Evolutionary conservation across 2,113 vertebrate genomes (phyloP).

Genomic region (Zosterops pallidus): DNA sequence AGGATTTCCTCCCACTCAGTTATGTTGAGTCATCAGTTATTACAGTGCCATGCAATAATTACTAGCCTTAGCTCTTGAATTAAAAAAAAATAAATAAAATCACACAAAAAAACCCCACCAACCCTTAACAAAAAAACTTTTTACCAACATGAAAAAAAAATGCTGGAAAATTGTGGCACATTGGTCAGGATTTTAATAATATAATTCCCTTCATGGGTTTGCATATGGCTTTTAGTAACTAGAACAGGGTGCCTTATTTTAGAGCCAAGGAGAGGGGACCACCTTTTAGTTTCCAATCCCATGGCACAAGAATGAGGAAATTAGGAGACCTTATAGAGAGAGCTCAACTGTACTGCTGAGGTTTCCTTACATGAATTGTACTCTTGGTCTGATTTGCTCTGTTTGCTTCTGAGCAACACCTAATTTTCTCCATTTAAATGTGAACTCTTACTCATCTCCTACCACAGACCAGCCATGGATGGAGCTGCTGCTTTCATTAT

Average conservation of each 20-base stretch:
- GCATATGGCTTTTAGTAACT: not conserved
- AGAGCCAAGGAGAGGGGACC: not conserved
- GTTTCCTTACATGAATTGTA: slow-evolving; percentile 24
- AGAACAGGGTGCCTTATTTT: not conserved
- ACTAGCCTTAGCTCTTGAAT: not conserved
- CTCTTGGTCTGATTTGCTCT: slow-evolving; percentile 31
- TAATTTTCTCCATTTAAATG: slow-evolving; percentile 38
- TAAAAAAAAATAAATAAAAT: not conserved
- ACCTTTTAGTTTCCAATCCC: not conserved
- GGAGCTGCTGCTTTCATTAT: slow-evolving; percentile 66
- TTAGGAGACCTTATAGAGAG: slow-evolving; percentile 15
- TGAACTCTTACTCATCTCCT: slow-evolving; percentile 24
- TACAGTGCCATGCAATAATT: not conserved
- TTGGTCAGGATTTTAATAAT: not conserved
- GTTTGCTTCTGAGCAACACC: slow-evolving; percentile 52
- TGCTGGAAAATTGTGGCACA: not conserved
- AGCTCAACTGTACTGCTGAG: slow-evolving; percentile 40
- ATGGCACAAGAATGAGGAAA: not conserved
- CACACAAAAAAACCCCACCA: not conserved
- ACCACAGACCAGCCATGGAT: slow-evolving; percentile 10
- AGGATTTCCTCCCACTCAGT: not conserved
- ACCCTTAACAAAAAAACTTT: not conserved
- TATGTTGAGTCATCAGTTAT: slow-evolving; percentile 1
- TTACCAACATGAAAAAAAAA: not conserved
- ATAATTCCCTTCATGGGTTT: not conserved